Evolutionary conservation across 2,113 vertebrate genomes (phyloP), one percentile per base, ranked within the genome.

Genomic region (Limnothrissa miodon): DNA sequence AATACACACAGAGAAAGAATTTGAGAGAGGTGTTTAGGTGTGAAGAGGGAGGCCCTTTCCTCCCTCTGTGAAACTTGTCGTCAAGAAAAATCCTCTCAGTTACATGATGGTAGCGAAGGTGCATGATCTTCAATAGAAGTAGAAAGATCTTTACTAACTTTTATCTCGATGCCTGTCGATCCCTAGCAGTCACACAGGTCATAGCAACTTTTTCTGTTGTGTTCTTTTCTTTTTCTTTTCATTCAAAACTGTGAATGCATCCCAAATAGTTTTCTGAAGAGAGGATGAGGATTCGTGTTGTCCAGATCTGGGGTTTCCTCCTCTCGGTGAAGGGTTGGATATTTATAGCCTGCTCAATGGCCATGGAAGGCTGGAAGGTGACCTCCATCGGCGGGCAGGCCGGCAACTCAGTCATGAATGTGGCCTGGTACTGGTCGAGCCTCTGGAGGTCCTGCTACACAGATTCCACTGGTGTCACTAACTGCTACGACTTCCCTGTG

Each of bases 301-400:
- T 93, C 79, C 94, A 99, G 93, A 96, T 99, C 85, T 94, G 96
- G 90, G 97, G 96, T 1, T 98, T 98, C 91, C 87, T 97, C 84
- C 93, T 98, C 87, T 92, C 94, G 0, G 88, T 95, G 51, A 89
- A 96, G 0, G 97, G 98, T 62, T 98, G 97, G 97, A 96, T 98
- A 87, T 96, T 98, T 5, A 92, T 96, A 39, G 96, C 96, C 45
- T 98, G 97, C 87, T 96, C 97, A 29, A 93, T 98, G 93, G 97
- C 97, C 91, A 98, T 97, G 90, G 97, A 98, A 80, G 96, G 97
- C 89, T 99, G 97, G 97, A 98, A 98, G 85, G 95, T 98, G 88
- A 93, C 94, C 29, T 87, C 95, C 79, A 95, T 97, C 74, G 97
- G 98, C 4, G 97, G 98, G 70, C 96, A 95, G 79, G 98, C 87